Evolutionary conservation across 2,113 vertebrate genomes (phyloP).

Genomic region (Harpagus bidentatus): DNA sequence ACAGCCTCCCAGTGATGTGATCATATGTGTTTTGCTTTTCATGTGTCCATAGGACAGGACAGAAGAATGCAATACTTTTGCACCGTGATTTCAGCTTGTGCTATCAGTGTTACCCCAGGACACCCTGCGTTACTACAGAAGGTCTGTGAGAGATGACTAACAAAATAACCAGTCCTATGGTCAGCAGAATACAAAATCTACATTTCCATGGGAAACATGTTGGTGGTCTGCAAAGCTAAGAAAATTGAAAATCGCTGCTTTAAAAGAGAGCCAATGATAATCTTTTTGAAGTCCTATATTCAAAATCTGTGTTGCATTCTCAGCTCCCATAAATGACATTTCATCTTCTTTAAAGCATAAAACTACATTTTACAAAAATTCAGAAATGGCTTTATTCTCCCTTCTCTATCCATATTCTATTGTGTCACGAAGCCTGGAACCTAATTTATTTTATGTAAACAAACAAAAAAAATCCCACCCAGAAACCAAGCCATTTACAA

Average conservation of each 20-base stretch:
- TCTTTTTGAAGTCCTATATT: constrained; percentile 42
- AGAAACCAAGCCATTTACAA: constrained; percentile 28
- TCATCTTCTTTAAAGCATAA: constrained; percentile 1
- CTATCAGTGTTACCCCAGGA: not conserved
- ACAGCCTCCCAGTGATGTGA: not conserved
- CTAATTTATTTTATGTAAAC: constrained; percentile 27
- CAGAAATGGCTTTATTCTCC: constrained; percentile 17
- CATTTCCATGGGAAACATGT: constrained; percentile 31
- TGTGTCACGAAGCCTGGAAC: not conserved
- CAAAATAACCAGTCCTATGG: not conserved
- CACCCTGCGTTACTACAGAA: not conserved
- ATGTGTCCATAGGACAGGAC: not conserved
- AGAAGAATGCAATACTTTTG: not conserved
- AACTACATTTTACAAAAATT: not conserved
- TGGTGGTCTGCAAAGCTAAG: constrained; percentile 50
- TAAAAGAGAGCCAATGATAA: constrained; percentile 9
- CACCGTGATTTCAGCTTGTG: not conserved
- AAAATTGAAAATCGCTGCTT: constrained; percentile 22
- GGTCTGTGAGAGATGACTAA: not conserved
- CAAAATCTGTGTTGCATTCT: constrained; percentile 49
- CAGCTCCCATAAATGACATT: constrained; percentile 36
- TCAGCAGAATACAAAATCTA: not conserved
- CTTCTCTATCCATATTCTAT: not conserved
- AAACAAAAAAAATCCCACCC: constrained; percentile 42
- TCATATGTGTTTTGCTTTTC: not conserved